Base-by-base conservation (phyloP, 2,797 vertebrate genomes). In the Erethizon dorsatum region DNA sequence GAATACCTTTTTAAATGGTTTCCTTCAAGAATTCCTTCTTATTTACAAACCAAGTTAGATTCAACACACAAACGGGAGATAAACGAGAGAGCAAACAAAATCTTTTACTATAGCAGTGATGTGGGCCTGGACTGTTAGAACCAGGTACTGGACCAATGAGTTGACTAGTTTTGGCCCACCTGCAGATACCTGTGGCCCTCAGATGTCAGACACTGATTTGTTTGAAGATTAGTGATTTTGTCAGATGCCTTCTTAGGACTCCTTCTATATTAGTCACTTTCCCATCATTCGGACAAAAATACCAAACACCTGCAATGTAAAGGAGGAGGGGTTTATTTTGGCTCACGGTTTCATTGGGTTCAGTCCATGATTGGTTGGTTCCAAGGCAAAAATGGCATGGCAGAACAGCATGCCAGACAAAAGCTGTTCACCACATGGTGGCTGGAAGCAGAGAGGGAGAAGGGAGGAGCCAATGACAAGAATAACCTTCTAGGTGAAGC, bases 11-110 rank as follows among this genome's bases (percentile, higher is more conserved):
- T 59, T 33, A 92, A 37, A 56, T 71, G 17, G 2, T 80, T 92
- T 90, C 24, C 83, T 94, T 96, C n/a, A 77, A 71, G 11, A 93
- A 63, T 90, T 93, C 4, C 24, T 79, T 88, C 37, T 89, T 69
- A 83, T 33, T 91, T 89, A 59, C 12, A 77, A 77, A 91, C 14
- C 26, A 56, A 56, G 24, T 31, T 13, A 22, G 52, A 88, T 54
- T 65, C 28, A 41, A 37, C 17, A 22, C 28, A 61, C 1, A 37
- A 47, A 63, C 89, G 45, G 59, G n/a, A 87, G 63, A 6, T 15
- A 26, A 54, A n/a, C 3, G 41, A 37, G 63, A 94, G 14, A 22
- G 5, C 18, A n/a, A 80, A 9, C 12, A 5, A 41, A 45, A 28
- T 28, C 11, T 88, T 86, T 77, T 0, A 37, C 52, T 63, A 10